These are phyloP conservation scores for Odocoileus hemionus DNA, from an alignment of 2,113 vertebrate species.

Conservation along the genomic window DNA sequence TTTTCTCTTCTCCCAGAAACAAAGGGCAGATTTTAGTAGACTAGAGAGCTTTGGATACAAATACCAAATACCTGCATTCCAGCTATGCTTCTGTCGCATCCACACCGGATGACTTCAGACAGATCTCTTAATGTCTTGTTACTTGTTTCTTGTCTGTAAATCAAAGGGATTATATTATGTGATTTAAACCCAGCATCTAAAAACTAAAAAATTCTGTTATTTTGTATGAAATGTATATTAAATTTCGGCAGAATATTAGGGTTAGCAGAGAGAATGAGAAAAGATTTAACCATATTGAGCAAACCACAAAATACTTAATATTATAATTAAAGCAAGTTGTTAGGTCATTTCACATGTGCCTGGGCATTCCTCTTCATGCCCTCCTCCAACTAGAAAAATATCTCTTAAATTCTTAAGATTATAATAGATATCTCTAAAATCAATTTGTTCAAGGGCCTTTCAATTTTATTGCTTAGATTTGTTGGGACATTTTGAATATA, in stretches of 20 bases:
- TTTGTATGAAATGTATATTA: background rate
- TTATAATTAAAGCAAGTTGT: background rate
- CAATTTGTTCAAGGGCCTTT: conserved; percentile 42
- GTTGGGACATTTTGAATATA: conserved; percentile 6
- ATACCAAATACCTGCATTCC: background rate
- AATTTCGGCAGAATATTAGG: background rate
- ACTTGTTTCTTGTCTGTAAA: background rate
- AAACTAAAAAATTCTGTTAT: background rate
- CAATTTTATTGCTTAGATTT: conserved; percentile 42
- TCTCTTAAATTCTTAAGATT: background rate
- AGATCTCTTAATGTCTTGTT: background rate
- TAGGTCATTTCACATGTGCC: background rate
- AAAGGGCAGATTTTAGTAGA: background rate
- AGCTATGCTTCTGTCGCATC: background rate
- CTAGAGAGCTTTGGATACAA: background rate
- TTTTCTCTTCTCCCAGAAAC: background rate
- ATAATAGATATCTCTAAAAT: conserved; percentile 37
- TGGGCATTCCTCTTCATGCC: background rate
- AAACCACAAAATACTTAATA: background rate
- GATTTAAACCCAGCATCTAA: background rate
- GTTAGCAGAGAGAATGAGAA: background rate
- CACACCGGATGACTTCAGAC: background rate
- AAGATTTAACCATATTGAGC: background rate
- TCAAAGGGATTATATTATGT: background rate
- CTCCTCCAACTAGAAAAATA: background rate